Evolutionary conservation across 1,140 invertebrate genomes (phyloP).

Genomic region (Dolichoris vasculosae): DNA sequence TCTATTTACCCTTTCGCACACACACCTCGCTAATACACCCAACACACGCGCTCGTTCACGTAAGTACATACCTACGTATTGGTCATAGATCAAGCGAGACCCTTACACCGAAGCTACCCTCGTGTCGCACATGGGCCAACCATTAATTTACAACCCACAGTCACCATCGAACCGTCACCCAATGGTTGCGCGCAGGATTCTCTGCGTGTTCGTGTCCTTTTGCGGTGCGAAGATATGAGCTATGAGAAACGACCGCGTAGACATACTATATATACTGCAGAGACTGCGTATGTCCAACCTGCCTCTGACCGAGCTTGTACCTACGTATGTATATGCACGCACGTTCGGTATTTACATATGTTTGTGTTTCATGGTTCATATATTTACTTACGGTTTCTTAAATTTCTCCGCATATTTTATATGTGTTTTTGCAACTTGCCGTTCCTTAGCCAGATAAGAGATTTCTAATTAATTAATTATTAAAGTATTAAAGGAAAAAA

Average conservation of each 20-base stretch:
- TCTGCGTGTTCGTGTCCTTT: constrained; percentile 62
- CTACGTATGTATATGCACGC: no score
- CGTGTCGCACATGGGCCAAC: constrained; percentile 64
- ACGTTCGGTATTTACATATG: background rate
- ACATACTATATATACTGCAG: no score
- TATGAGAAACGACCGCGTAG: constrained; percentile 62
- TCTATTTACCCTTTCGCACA: no score
- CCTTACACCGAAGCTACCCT: constrained; percentile 64
- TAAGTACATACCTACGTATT: constrained; percentile 58
- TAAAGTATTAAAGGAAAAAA: no score
- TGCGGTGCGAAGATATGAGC: constrained; percentile 69
- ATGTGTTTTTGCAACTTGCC: background rate
- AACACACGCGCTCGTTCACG: background rate
- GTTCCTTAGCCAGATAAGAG: no score
- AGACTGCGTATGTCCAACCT: background rate
- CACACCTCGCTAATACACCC: background rate
- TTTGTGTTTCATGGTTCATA: background rate
- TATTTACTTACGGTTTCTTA: background rate
- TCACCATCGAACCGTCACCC: constrained; percentile 62
- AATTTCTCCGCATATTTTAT: background rate
- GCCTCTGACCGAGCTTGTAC: no score
- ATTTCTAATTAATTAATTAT: no score
- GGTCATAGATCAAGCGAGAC: constrained; percentile 69
- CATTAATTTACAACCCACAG: constrained; percentile 74
- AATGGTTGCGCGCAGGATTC: constrained; percentile 61